These are phyloP conservation scores for Oscheius sp. DNA, from an alignment of 2,888 invertebrate species.

Conservation along the genomic window DNA sequence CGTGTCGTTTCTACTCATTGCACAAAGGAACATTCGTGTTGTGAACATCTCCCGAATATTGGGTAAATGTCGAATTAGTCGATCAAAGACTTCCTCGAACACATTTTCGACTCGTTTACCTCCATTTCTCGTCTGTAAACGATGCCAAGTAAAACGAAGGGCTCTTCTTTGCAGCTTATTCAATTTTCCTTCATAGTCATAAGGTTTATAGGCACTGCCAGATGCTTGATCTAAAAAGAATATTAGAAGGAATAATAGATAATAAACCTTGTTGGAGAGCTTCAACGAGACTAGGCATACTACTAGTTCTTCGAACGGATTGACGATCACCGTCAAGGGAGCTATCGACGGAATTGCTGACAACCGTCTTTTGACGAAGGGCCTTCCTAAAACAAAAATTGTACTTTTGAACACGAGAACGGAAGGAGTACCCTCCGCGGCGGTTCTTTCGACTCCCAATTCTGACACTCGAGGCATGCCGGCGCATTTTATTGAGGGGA, in stretches of 20 bases:
- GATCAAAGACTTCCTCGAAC: conserved; percentile 67
- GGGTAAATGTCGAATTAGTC: conserved; percentile 57
- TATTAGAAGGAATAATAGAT: neutral
- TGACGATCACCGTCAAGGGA: conserved; percentile 39
- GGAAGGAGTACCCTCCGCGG: too few species aligned
- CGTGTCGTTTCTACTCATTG: conserved; percentile 63
- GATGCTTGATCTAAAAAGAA: conserved; percentile 18
- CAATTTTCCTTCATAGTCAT: conserved; percentile 66
- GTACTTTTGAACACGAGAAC: neutral
- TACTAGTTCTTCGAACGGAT: conserved; percentile 58
- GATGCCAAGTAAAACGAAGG: conserved; percentile 68
- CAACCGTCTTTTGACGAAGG: conserved; percentile 64
- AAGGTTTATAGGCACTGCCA: conserved; percentile 45
- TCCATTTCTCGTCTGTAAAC: conserved; percentile 68
- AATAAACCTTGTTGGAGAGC: conserved; percentile 42
- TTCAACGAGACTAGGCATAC: conserved; percentile 68
- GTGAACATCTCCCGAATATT: conserved; percentile 68
- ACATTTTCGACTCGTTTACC: conserved; percentile 68
- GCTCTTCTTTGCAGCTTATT: conserved; percentile 67
- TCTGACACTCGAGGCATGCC: conserved; percentile 13
- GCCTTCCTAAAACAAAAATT: conserved; percentile 50
- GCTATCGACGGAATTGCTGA: conserved; percentile 47
- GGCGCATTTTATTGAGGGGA: conserved; percentile 13
- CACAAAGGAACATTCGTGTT: conserved; percentile 67
- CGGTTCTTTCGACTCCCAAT: neutral